Conservation (phyloP, 2,888 invertebrate species). For the Troides oblongomaculatus region DNA sequence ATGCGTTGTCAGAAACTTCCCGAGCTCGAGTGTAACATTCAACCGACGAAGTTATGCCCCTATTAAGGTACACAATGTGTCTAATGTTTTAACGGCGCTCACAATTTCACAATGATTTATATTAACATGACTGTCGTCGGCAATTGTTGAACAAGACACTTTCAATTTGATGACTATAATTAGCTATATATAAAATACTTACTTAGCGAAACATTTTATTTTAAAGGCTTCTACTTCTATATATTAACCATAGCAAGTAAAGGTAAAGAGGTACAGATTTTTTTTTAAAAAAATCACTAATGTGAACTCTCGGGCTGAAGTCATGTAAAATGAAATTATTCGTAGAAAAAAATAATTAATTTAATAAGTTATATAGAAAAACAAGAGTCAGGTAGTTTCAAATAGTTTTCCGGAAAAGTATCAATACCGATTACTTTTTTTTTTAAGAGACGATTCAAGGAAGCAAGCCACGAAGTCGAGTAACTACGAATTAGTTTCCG, state of each 20-base stretch:
- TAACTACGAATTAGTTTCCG: conserved; percentile 70
- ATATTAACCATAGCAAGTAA: too few relatives aligned
- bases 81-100: conserved; percentile 53
- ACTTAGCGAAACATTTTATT: background rate
- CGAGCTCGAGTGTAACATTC: conserved; percentile 64
- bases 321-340: too few relatives aligned
- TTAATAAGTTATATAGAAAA: too few relatives aligned
- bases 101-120: conserved; percentile 26
- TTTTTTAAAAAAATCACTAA: too few relatives aligned
- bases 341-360: too few relatives aligned
- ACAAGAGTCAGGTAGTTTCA: background rate
- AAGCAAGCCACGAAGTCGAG: conserved; percentile 51
- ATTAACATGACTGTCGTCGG: conserved; percentile 18
- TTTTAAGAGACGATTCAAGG: conserved; percentile 51
- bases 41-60: conserved; percentile 58
- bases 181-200: background rate
- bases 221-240: too few relatives aligned
- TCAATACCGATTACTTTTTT: conserved; percentile 61
- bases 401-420: conserved; percentile 41
- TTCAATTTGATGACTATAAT: background rate
- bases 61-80: conserved; percentile 68
- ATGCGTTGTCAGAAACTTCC: conserved; percentile 72
- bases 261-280: too few relatives aligned
- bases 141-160: conserved; percentile 16
- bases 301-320: too few relatives aligned